Evolutionary conservation across 2,888 invertebrate species (phyloP), one percentile per base, ranked within the genome.

Genomic region (Cetonia aurata): DNA sequence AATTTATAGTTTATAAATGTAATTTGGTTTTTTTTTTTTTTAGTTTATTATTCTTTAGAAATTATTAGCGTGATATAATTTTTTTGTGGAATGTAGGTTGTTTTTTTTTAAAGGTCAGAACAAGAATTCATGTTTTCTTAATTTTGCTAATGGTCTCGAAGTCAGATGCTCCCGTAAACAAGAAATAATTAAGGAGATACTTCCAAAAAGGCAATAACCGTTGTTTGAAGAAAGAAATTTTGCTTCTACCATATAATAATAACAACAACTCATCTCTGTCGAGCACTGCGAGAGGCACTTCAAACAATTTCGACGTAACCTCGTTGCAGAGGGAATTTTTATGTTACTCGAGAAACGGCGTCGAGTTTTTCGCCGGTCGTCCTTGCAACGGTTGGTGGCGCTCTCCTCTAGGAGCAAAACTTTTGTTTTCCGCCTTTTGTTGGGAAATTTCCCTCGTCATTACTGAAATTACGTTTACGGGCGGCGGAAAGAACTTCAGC

Each of bases 401-500:
- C 9, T 9, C 37, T 37, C 56, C 10, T 15, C 8, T 37, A 56
- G 15, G 41, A 56, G 56, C 31, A 46, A 60, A 60, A 60, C 60
- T 60, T 60, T 60, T 60, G 60, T 60, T 60, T 44, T 46, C 46
- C 31, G 46, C 48, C 60, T 48, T 60, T 60, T 60, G 60, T 60
- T 60, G 9, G n/a, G 31, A 60, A 60, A 60, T 46, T 48, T 31
- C 60, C 46, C 31, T 17, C 60, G 13, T 60, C 60, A 60, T 60
- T 60, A 46, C 60, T 60, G 60, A 46, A 60, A 60, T 46, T 60
- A 60, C 31, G 48, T 60, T 60, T 25, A 25, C 25, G 25, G 25
- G 31, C 44, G 15, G 37, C 56, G 41, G 56, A 56, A 60, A 48
- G 60, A 60, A 60, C 25, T 59, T 37, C 19, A 59, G 42, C 19